A percentile compares a stretch with the other conserved stretches of the same genome.
phyloP scores from a whole-genome alignment of 2,113 vertebrate species.

The Rissa tridactyla region DNA sequence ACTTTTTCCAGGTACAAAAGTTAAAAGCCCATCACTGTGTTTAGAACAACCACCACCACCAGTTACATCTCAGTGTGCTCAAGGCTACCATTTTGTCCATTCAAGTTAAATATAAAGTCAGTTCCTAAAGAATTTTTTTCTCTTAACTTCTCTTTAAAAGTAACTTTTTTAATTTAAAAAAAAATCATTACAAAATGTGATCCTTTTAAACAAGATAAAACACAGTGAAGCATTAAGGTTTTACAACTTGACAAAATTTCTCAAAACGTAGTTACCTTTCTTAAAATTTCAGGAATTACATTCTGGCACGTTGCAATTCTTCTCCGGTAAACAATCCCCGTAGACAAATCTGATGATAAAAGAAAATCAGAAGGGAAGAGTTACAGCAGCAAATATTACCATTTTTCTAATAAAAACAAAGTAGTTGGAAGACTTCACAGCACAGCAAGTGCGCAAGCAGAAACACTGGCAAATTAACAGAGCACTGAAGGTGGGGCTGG shows the following conservation, averaged over 20 bases:
- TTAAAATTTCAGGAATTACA: conserved; percentile 75
- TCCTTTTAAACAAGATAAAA: not conserved
- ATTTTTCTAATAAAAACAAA: not conserved
- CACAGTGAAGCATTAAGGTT: not conserved
- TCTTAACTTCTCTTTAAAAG: not conserved
- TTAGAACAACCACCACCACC: not conserved
- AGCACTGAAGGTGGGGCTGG: no score
- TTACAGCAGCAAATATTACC: not conserved
- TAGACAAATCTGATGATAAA: conserved; percentile 52
- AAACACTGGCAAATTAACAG: not conserved
- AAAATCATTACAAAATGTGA: not conserved
- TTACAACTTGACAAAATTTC: not conserved
- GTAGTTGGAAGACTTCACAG: not conserved
- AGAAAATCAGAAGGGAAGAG: not conserved
- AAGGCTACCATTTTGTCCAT: not conserved
- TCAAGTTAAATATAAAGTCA: not conserved
- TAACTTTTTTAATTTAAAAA: not conserved
- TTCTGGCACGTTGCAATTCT: conserved; percentile 74
- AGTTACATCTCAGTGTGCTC: not conserved
- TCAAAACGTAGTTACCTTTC: conserved; percentile 63
- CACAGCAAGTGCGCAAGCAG: not conserved
- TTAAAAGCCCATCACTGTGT: not conserved
- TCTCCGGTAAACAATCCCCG: conserved; percentile 71
- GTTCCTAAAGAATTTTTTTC: not conserved
- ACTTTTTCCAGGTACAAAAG: not conserved